Base-by-base conservation (phyloP, 1,140 invertebrate genomes). In the Temnothorax longispinosus region DNA sequence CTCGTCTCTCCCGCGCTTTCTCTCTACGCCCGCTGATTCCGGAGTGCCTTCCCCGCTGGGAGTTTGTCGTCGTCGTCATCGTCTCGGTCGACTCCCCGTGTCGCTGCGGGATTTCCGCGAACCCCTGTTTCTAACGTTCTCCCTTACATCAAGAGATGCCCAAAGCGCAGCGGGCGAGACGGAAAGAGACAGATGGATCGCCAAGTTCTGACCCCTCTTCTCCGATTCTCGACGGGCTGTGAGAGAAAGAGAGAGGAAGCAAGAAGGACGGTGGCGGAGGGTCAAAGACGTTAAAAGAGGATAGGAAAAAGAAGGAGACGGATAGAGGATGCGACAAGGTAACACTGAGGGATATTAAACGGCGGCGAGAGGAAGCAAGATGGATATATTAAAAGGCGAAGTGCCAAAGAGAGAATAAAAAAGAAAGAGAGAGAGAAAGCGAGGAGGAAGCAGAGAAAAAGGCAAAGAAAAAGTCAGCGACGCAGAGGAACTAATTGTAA, bases 71-170 rank as follows among this genome's bases (percentile, higher is more conserved):
- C 80, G 87, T 87, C 65, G 84, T 91, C 74, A 41, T 38, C 78
- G 90, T 85, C 58, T 71, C 74, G 56, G 80, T 88, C 75, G 80
- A 62, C 86, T 80, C 84, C 41, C 85, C 10, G 27, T 75, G 76
- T 86, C 87, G 77, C 85, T 86, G 91, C 80, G 89, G 91, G 91
- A 91, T 92, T 92, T 92, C 90, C 76, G 88, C 86, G 89, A 92
- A 94, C 92, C 92, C 89, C 86, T 69, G 86, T 90, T 27, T 87
- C 91, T 85, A 87, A 87, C 87, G 67, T 85, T 90, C 92, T 32
- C 92, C 90, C 89, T 93, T 87, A 87, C 90, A 88, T 92, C 91
- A 90, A 93, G 92, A 92, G 93, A 93, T 89, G 56, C 67, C 69
- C 56, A 64, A 21, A 35, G 82, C 13, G 69, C 52, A 38, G 65